A percentile compares a stretch with the other conserved stretches of the same genome.
Conservation (phyloP, 2,113 vertebrate genomes). For the Etheostoma spectabile region DNA sequence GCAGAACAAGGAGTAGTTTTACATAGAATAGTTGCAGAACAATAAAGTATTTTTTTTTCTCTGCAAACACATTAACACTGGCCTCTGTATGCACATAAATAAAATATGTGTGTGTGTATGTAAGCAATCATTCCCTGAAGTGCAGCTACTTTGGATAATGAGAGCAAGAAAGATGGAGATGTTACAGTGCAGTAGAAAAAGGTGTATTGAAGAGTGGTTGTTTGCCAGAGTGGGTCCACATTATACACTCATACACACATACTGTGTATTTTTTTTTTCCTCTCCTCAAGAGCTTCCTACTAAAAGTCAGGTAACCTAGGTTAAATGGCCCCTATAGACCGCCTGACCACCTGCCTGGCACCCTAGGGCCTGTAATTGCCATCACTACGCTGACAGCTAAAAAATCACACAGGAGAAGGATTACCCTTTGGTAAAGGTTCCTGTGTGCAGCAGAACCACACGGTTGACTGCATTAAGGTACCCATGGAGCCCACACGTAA, state of each 20-base stretch:
- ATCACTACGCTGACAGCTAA: slow-evolving; percentile 64
- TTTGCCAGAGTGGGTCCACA: not conserved
- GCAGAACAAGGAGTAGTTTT: not conserved
- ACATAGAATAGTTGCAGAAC: not conserved
- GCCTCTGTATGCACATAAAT: not conserved
- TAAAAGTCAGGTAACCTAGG: slow-evolving; percentile 51
- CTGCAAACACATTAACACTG: not conserved
- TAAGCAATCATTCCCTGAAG: not conserved
- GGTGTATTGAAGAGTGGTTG: not conserved
- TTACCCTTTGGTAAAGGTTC: slow-evolving; percentile 65
- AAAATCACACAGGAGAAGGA: slow-evolving; percentile 69
- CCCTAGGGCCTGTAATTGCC: slow-evolving; percentile 71
- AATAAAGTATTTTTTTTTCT: not conserved
- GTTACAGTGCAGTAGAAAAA: not conserved
- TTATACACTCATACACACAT: slow-evolving; percentile 14
- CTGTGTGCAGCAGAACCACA: slow-evolving; percentile 54
- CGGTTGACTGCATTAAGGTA: slow-evolving; percentile 63
- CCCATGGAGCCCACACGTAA: slow-evolving; percentile 42
- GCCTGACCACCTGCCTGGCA: slow-evolving; percentile 57
- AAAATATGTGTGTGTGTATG: not conserved
- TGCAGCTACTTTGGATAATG: not conserved
- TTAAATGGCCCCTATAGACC: slow-evolving; percentile 68
- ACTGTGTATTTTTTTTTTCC: not conserved
- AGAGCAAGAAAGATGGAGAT: not conserved
- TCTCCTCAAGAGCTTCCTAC: slow-evolving; percentile 14